phyloP scores from a whole-genome alignment of 2,797 vertebrate species.

The Pelobates cultripes region DNA sequence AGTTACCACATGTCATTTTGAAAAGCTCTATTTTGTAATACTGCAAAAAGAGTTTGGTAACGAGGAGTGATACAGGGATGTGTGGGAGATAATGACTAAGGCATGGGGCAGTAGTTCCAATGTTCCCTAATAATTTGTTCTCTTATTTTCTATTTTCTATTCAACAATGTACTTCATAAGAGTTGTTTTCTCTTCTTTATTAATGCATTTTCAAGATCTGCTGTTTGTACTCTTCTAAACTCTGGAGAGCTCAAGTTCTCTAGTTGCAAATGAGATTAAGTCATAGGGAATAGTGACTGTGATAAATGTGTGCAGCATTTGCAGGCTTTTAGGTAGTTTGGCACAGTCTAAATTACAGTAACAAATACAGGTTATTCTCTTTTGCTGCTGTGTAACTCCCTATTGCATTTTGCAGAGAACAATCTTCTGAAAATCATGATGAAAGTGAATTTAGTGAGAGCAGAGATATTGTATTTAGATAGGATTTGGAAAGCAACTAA shows the following conservation, averaged over 20 bases:
- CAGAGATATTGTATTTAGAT: constrained; percentile 5
- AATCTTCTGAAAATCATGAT: constrained; percentile 38
- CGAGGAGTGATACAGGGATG: too few relatives aligned
- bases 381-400: constrained; percentile 27
- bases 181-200: not conserved
- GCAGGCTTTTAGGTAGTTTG: constrained; percentile 35
- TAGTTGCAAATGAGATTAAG: constrained; percentile 26
- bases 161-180: too few relatives aligned
- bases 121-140: too few relatives aligned
- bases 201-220: not conserved
- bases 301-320: constrained; percentile 28
- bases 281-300: constrained; percentile 11
- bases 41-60: too few relatives aligned
- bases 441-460: constrained; percentile 33
- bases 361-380: constrained; percentile 47
- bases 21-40: too few relatives aligned
- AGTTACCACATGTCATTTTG: too few relatives aligned
- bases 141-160: too few relatives aligned
- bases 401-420: constrained; percentile 18
- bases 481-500: constrained; percentile 21
- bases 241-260: constrained; percentile 2
- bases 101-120: too few relatives aligned
- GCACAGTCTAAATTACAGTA: constrained; percentile 47
- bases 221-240: not conserved
- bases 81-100: too few relatives aligned